phyloP scores from a whole-genome alignment of 1,140 invertebrate species.

The Conus betulinus region DNA sequence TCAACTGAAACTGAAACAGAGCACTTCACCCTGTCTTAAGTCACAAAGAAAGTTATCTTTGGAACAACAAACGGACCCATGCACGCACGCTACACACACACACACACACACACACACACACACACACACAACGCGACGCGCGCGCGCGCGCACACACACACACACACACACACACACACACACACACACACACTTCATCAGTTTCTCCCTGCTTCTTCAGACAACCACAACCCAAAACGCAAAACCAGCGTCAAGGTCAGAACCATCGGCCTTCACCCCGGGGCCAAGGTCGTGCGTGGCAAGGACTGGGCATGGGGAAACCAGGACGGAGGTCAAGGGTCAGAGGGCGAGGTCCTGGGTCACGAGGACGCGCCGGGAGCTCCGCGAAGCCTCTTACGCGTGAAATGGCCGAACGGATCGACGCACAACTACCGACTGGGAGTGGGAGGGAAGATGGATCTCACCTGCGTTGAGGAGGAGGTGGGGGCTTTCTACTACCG shows the following conservation, averaged over 20 bases:
- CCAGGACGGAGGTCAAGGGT: slow-evolving; percentile 48
- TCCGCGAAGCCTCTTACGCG: slow-evolving; percentile 89
- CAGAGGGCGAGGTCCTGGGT: slow-evolving; percentile 88
- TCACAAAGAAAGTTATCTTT: no score
- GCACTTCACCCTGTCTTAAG: no score
- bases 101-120: no score
- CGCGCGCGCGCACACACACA: no score
- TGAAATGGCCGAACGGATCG: slow-evolving; percentile 83
- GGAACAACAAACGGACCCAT: no score
- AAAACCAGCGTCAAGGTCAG: slow-evolving; percentile 41
- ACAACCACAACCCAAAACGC: slow-evolving; percentile 44
- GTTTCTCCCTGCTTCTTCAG: slow-evolving; percentile 28
- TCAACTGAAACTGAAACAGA: no score
- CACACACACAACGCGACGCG: no score
- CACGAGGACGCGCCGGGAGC: slow-evolving; percentile 82
- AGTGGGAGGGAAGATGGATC: slow-evolving; percentile 90
- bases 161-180: not conserved
- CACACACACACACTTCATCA: not conserved
- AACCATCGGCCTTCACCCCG: slow-evolving; percentile 84
- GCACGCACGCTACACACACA: no score
- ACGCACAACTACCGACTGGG: slow-evolving; percentile 87
- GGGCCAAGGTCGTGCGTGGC: slow-evolving; percentile 82
- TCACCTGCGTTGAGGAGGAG: slow-evolving; percentile 85
- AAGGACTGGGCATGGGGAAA: slow-evolving; percentile 54
- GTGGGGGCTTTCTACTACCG: slow-evolving; percentile 85